Conservation (phyloP, 2,888 invertebrate species). For the Zele albiditarsus region DNA sequence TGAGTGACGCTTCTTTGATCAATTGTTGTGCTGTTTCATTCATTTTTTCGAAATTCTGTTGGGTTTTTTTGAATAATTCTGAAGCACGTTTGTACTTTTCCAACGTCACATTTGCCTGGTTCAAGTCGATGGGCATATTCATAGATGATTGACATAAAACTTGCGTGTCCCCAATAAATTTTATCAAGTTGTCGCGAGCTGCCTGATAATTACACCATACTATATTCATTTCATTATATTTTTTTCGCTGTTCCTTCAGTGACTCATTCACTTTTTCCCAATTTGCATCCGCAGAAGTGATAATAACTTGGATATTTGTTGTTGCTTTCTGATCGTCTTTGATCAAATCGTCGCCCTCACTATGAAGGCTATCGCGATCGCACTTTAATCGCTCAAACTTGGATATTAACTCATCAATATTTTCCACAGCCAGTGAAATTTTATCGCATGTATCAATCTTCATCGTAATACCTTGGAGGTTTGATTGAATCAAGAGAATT, state of each 20-base stretch:
- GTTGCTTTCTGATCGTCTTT: slow-evolving; percentile 87
- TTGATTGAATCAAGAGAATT: slow-evolving; percentile 77
- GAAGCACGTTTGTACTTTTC: slow-evolving; percentile 85
- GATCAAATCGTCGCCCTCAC: slow-evolving; percentile 86
- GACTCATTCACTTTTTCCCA: slow-evolving; percentile 87
- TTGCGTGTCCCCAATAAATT: slow-evolving; percentile 81
- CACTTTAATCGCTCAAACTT: slow-evolving; percentile 77
- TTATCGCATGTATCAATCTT: slow-evolving; percentile 73
- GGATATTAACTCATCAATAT: slow-evolving; percentile 74
- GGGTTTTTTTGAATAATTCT: slow-evolving; percentile 84
- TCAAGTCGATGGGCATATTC: slow-evolving; percentile 82
- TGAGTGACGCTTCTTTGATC: slow-evolving; percentile 80
- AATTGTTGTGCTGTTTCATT: slow-evolving; percentile 84
- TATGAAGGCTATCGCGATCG: slow-evolving; percentile 82
- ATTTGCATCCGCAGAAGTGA: slow-evolving; percentile 84
- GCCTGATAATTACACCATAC: slow-evolving; percentile 85
- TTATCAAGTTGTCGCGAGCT: slow-evolving; percentile 80
- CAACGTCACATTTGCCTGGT: slow-evolving; percentile 81
- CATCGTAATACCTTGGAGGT: slow-evolving; percentile 76
- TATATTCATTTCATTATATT: slow-evolving; percentile 82
- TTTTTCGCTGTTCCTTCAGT: slow-evolving; percentile 83
- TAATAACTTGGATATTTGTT: slow-evolving; percentile 85
- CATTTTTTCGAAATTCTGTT: slow-evolving; percentile 84
- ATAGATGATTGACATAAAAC: slow-evolving; percentile 79
- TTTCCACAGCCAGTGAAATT: slow-evolving; percentile 73